Evolutionary conservation across 2,113 vertebrate species (phyloP), one percentile per base, ranked within the genome.

Genomic region (Leptobrachium leishanense): DNA sequence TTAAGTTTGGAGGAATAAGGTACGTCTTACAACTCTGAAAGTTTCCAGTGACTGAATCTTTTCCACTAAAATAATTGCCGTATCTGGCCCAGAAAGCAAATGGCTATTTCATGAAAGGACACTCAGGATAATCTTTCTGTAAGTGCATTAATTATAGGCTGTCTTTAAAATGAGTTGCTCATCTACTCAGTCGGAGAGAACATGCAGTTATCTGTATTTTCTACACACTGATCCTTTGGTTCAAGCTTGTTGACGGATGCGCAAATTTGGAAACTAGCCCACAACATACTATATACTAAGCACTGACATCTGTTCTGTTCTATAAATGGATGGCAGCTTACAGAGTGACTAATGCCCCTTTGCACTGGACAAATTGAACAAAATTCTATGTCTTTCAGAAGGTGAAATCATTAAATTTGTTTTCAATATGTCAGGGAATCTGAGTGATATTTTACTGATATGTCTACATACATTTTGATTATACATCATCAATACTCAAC

Each of bases 181-280:
- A 7, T 15, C 67, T n/a, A 54, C 53, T 54, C 42, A 31, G 53
- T 13, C 59, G 54, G 69, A 77, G 20, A 59, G 53, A 69, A 31
- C 66, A 69, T 42, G 6, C 53, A 43, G 41, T 43, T 69, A 68
- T 39, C 63, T 68, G 5, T 20, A 68, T 76, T 65, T 68, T 68
- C 68, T 53, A 11, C n/a, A 40, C 46, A 11, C 69, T 54, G 69
- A 13, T 70, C 68, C 43, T 11, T 71, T 71, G 44, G 46, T 71
- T 71, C 69, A 54, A 12, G 69, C n/a, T 40, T 10, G 44, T 39
- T 53, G 69, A 72, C 39, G 69, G 50, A 72, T 72, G 31, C 39
- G 5, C 42, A 55, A 76, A 43, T 76, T 76, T 76, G 64, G 65
- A 68, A 31, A 68, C 15, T 72, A 72, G 69, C 69, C 69, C 69